Base-by-base conservation (phyloP, 2,113 vertebrate genomes). In the Anolis sagrei region DNA sequence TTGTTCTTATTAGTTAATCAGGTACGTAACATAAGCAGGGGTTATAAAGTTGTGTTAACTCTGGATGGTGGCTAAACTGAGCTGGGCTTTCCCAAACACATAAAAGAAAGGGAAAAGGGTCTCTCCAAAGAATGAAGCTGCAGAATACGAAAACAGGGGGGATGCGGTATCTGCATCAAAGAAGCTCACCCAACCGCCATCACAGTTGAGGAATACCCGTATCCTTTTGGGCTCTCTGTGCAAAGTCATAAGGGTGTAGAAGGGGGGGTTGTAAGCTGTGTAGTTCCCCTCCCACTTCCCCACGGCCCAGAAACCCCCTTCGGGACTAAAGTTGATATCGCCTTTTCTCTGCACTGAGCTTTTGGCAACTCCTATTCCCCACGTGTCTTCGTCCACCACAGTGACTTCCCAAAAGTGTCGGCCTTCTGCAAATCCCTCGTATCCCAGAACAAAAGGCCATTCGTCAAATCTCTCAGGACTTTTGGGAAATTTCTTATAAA, bases 271-370 rank as follows among this genome's bases (percentile, higher is more conserved):
- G 36, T n/a, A 39, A 3, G 72, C 72, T 2, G 25, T 75, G 27
- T 48, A 83, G 25, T n/a, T 39, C 5, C 36, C 72, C 7, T n/a
- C 21, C 72, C 72, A 76, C 58, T 48, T 83, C 36, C 70, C 54
- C 14, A 83, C 82, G 29, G 72, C 72, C 82, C 82, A 83, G 82
- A 83, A 32, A 0, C 72, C 82, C 61, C 62, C 51, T 39, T 83
- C 36, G 25, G 72, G 72, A 32, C 68, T 25, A 29, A 80, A 80
- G 9, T 80, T 62, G 29, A 68, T n/a, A 21, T 80, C 79, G 13
- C 72, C 82, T 27, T 29, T 44, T 29, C 36, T 75, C 9, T 3
- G 64, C 3, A 64, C 72, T 16, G 72, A 75, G 18, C 32, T 64
- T 49, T 27, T 61, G 72, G 82, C 82, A 19, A 83, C 82, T 44